phyloP scores from a whole-genome alignment of 2,888 invertebrate species.

The Nemapogon koenigi region DNA sequence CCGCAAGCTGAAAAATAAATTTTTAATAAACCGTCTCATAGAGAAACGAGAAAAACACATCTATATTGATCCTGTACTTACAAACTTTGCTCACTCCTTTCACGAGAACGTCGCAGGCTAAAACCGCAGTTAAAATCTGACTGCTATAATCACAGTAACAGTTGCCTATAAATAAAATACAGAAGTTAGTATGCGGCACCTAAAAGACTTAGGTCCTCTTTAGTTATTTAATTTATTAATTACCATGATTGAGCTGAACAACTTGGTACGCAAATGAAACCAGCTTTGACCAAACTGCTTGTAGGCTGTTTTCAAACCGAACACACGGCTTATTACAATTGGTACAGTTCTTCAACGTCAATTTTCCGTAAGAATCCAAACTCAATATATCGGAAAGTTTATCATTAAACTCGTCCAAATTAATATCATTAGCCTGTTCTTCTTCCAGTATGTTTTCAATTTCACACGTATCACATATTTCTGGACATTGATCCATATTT shows the following conservation, averaged over 20 bases:
- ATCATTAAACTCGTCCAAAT: too few relatives aligned
- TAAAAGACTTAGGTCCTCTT: background rate
- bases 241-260: constrained; percentile 42
- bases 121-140: constrained; percentile 44
- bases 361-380: too few relatives aligned
- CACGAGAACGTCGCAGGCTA: constrained; percentile 46
- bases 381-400: too few relatives aligned
- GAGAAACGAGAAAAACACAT: background rate
- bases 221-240: too few relatives aligned
- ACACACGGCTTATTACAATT: too few relatives aligned
- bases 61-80: constrained; percentile 27
- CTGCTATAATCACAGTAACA: constrained; percentile 49
- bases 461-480: too few relatives aligned
- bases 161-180: constrained; percentile 32
- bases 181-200: background rate
- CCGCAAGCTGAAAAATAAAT: background rate
- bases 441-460: too few relatives aligned
- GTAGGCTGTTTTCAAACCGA: too few relatives aligned
- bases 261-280: constrained; percentile 49
- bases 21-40: background rate
- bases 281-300: constrained; percentile 39
- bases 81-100: constrained; percentile 43
- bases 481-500: too few relatives aligned
- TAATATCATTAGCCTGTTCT: too few relatives aligned
- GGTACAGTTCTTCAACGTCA: too few relatives aligned